Base-by-base conservation (phyloP, 2,888 invertebrate genomes). In the Hybos culiciformis region DNA sequence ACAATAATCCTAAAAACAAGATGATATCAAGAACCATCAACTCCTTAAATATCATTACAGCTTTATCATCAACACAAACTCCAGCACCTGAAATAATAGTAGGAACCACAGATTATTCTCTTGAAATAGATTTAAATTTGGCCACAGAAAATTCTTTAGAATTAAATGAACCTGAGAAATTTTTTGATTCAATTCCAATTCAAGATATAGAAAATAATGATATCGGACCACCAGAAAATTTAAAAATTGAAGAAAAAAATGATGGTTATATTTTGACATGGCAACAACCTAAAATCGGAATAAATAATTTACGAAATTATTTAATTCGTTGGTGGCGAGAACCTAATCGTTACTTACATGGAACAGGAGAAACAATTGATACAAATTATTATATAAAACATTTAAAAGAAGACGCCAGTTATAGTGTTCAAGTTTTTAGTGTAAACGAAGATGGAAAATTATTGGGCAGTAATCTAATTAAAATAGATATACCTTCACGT, bases 211-310 rank as follows among this genome's bases (percentile, higher is more conserved):
- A 59, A 15, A 58, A 61, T 47, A 69, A 71, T 37, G 64, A 63
- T 51, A 73, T 77, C 51, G 71, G 73, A 36, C 72, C 76, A 41
- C 82, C 79, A 4, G 66, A 73, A 55, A 81, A 83, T 59, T 75
- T 91, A 43, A 74, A 76, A 41, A 78, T 83, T 41, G 72, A 76
- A 21, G 72, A 78, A 44, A 77, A 80, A 36, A 76, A 76, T 40
- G 80, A 80, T 47, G 87, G 85, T 20, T 83, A 83, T 62, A 67
- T 83, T 42, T 75, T 90, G 33, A 77, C 78, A 45, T 86, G 85
- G 85, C 71, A 76, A 46, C 73, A 73, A 43, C 81, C 83, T 2
- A 68, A 68, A 20, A 69, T 71, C 44, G 77, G 74, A 0, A 63
- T 68, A 46, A 73, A 74, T 21, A 65, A 65, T 31, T 61, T 80